These are phyloP conservation scores for Aphaenogaster ashmeadi DNA, from an alignment of 1,140 invertebrate genomes.

Conservation along the genomic window DNA sequence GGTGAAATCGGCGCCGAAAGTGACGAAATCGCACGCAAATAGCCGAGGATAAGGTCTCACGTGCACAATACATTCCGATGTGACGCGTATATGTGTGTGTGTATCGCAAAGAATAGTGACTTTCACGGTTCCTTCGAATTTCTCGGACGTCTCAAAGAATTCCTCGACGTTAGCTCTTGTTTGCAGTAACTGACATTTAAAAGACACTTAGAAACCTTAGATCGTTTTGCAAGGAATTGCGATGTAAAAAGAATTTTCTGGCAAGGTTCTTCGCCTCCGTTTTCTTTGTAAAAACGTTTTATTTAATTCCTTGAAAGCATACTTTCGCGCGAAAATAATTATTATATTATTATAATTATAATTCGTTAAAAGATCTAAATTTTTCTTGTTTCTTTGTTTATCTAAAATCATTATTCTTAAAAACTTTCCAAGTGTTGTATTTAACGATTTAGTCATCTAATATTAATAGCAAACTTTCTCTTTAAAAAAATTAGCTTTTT, in stretches of 20 bases:
- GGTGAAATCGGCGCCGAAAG: conserved; percentile 15
- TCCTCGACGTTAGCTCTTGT: not conserved
- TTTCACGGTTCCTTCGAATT: not conserved
- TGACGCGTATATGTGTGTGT: not conserved
- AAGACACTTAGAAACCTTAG: not conserved
- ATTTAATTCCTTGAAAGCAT: conserved; percentile 12
- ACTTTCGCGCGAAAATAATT: not conserved
- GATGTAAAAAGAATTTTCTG: not conserved
- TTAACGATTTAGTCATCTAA: conserved; percentile 8
- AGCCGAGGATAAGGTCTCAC: conserved; percentile 1
- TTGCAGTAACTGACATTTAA: not conserved
- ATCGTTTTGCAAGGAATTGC: not conserved
- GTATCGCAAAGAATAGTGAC: not conserved
- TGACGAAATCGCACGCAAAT: conserved; percentile 35
- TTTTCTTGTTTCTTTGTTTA: not conserved
- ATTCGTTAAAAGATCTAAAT: not conserved
- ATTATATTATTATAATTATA: too few species aligned
- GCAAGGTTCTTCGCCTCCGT: not conserved
- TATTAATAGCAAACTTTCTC: not conserved
- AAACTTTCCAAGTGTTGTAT: not conserved
- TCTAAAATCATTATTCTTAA: not conserved
- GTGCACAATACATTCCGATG: not conserved
- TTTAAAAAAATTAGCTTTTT: not conserved
- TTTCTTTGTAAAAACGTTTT: not conserved
- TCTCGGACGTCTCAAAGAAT: not conserved